Evolutionary conservation across 2,797 vertebrate genomes (phyloP), one percentile per base, ranked within the genome.

Genomic region (Gobionotothen gibberifrons): DNA sequence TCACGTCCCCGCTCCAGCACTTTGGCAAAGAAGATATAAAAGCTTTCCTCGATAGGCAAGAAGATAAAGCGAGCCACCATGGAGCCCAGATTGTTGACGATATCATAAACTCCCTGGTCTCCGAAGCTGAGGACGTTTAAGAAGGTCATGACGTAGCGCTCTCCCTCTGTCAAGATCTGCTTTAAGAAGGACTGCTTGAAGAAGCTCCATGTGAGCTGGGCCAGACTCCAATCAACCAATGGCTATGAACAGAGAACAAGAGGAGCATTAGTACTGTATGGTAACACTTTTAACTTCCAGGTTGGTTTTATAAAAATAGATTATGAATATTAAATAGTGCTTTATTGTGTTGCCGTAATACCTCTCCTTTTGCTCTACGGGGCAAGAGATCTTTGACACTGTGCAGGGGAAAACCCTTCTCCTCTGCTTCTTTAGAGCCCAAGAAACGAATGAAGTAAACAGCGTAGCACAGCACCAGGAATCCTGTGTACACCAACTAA

Each of bases 131-230:
- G 93, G 19, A 99, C 97, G 0, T 98, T 99, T 76, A 99, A 85
- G 90, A 99, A 99, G 36, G 98, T 99, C 98, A 99, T 99, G 89
- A 99, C 94, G 1, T 99, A 99, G 21, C 97, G 94, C 84, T 99
- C 98, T 0, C 98, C 98, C 89, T 99, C 97, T 46, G 98, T 99
- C 78, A 99, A 94, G 89, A 99, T 96, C 91, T 99, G 98, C 89
- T 99, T 99, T 74, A 99, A 90, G 90, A 99, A 99, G 56, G 97
- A 99, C 60, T 99, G 98, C 83, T 99, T 98, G 91, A 97, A 99
- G 94, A 99, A 99, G 90, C 97, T 99, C 97, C 97, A 99, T 1
- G 97, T 98, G 87, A 99, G 74, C 57, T 88, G 85, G 67, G 97
- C 96, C 81, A 98, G 93, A 59, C 90, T 95, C 96, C 95, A 95